These are phyloP conservation scores for Zophobas atratus DNA, from an alignment of 1,140 invertebrate genomes.

Conservation along the genomic window DNA sequence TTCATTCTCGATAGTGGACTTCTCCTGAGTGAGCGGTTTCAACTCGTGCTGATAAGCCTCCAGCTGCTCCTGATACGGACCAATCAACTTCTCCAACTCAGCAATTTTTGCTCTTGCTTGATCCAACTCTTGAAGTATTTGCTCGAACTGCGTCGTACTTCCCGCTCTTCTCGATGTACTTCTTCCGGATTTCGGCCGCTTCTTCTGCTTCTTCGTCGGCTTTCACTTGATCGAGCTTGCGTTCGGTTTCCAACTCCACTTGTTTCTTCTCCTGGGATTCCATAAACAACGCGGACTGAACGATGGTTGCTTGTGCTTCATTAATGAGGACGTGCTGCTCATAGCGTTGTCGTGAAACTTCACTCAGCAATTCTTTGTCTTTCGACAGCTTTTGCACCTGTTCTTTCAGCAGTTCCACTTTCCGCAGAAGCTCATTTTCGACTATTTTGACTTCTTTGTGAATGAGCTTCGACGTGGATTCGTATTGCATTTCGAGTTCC, in stretches of 20 bases:
- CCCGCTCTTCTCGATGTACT: constrained; percentile 64
- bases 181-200: constrained; percentile 58
- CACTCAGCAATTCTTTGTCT: constrained; percentile 49
- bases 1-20: constrained; percentile 57
- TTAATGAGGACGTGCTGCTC: constrained; percentile 55
- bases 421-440: constrained; percentile 55
- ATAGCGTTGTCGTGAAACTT: constrained; percentile 52
- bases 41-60: constrained; percentile 58
- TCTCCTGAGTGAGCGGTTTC: constrained; percentile 51
- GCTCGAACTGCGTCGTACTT: constrained; percentile 63
- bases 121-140: constrained; percentile 41
- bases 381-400: constrained; percentile 49
- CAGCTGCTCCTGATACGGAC: constrained; percentile 59
- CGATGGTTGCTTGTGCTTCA: constrained; percentile 36
- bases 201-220: constrained; percentile 57
- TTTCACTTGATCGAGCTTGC: constrained; percentile 58
- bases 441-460: constrained; percentile 57
- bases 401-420: constrained; percentile 48
- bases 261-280: constrained; percentile 29
- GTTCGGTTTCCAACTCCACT: constrained; percentile 48
- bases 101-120: constrained; percentile 51
- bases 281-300: constrained; percentile 12
- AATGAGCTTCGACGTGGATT: constrained; percentile 58
- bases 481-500: constrained; percentile 64
- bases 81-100: constrained; percentile 60